phyloP scores from a whole-genome alignment of 2,113 vertebrate genomes.

The Petromus typicus region DNA sequence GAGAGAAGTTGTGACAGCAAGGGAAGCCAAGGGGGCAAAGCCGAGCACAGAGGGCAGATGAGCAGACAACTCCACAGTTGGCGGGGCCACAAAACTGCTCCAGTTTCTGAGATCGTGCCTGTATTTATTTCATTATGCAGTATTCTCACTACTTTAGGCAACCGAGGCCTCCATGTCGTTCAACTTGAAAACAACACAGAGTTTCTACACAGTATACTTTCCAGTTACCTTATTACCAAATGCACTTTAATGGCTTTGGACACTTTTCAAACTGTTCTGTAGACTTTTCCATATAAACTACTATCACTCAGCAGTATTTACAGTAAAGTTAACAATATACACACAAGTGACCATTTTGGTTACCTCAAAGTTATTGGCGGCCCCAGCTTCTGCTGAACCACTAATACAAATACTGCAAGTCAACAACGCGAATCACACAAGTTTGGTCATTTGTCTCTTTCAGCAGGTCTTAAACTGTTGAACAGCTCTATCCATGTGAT shows the following conservation, averaged over 20 bases:
- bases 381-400: neutral
- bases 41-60: neutral
- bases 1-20: neutral
- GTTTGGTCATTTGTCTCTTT: slow-evolving; percentile 76
- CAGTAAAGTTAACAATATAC: neutral
- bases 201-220: neutral
- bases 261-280: neutral
- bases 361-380: neutral
- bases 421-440: slow-evolving; percentile 84
- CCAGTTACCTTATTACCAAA: neutral
- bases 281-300: neutral
- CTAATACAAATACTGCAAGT: slow-evolving; percentile 69
- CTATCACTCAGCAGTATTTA: neutral
- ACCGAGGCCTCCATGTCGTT: neutral
- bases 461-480: neutral
- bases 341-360: neutral
- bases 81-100: neutral
- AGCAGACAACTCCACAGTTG: neutral
- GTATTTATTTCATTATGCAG: neutral
- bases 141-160: neutral
- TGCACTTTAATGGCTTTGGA: neutral
- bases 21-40: neutral
- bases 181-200: neutral
- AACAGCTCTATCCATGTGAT: neutral
- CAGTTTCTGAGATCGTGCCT: neutral